These are phyloP conservation scores for Diarsia rubi DNA, from an alignment of 2,888 invertebrate species.

Conservation along the genomic window DNA sequence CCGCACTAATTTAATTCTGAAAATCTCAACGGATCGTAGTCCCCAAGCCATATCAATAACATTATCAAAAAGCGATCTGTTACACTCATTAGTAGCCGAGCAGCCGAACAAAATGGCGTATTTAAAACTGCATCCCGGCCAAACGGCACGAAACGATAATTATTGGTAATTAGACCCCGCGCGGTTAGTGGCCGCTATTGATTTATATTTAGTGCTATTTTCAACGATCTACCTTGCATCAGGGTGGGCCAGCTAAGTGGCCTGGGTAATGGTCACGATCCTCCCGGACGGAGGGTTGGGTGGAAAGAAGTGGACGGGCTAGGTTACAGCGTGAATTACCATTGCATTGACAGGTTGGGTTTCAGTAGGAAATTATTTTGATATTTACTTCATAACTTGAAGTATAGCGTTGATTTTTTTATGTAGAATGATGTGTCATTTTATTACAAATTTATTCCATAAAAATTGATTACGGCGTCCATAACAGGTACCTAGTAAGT, in stretches of 20 bases:
- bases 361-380: not conserved
- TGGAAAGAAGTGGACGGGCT: constrained; percentile 12
- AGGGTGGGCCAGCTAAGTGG: constrained; percentile 56
- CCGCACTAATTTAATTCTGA: constrained; percentile 57
- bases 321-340: not conserved
- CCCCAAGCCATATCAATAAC: constrained; percentile 79
- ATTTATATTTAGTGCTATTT: constrained; percentile 78
- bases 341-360: not conserved
- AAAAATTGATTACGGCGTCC: not conserved
- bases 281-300: constrained; percentile 37
- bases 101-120: constrained; percentile 81
- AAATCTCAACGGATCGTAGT: constrained; percentile 63
- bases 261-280: constrained; percentile 46
- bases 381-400: not conserved
- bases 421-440: not conserved
- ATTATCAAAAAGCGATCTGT: constrained; percentile 87
- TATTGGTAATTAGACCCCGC: constrained; percentile 86
- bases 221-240: constrained; percentile 64
- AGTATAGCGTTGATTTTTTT: not conserved
- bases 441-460: too few species aligned
- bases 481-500: not conserved
- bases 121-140: constrained; percentile 86
- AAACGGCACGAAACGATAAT: constrained; percentile 81
- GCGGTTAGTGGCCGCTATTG: constrained; percentile 75
- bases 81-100: constrained; percentile 82